These are phyloP conservation scores for Agriopis marginaria DNA, from an alignment of 2,888 invertebrate species.

Conservation along the genomic window DNA sequence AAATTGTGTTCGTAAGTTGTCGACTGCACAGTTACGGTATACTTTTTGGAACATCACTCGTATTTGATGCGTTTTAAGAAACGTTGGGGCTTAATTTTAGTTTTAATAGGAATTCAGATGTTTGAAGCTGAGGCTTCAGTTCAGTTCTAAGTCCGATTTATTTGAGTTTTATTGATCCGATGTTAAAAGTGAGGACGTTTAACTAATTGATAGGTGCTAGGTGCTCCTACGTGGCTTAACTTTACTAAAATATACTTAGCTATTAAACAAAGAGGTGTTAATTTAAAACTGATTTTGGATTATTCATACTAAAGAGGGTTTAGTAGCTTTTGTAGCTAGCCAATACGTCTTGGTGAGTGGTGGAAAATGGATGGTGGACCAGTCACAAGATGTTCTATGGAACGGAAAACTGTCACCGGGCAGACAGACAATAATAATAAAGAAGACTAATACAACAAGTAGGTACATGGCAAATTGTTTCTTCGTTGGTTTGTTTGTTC, in stretches of 20 bases:
- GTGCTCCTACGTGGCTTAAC: slow-evolving; percentile 20
- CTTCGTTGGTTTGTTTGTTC: no score
- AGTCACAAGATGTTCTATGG: no score
- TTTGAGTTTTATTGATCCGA: slow-evolving; percentile 56
- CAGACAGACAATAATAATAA: no score
- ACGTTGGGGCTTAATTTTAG: slow-evolving; percentile 75
- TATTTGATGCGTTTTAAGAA: slow-evolving; percentile 79
- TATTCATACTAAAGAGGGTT: no score
- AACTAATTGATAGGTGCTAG: slow-evolving; percentile 44
- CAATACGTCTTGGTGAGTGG: no score
- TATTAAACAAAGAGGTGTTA: neutral
- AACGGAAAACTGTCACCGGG: no score
- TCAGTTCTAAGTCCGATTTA: slow-evolving; percentile 60
- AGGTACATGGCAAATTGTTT: no score
- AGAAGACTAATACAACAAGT: no score
- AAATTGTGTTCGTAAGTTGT: slow-evolving; percentile 70
- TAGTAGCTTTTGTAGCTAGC: no score
- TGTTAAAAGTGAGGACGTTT: slow-evolving; percentile 49
- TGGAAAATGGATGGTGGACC: no score
- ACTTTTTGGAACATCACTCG: slow-evolving; percentile 79
- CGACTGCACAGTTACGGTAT: slow-evolving; percentile 72
- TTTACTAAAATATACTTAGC: slow-evolving; percentile 1
- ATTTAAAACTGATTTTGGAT: neutral
- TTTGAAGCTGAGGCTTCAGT: slow-evolving; percentile 57
- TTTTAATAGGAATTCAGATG: slow-evolving; percentile 71